Conservation (phyloP, 64 coral and sea anemone species). For the Porites lutea region DNA sequence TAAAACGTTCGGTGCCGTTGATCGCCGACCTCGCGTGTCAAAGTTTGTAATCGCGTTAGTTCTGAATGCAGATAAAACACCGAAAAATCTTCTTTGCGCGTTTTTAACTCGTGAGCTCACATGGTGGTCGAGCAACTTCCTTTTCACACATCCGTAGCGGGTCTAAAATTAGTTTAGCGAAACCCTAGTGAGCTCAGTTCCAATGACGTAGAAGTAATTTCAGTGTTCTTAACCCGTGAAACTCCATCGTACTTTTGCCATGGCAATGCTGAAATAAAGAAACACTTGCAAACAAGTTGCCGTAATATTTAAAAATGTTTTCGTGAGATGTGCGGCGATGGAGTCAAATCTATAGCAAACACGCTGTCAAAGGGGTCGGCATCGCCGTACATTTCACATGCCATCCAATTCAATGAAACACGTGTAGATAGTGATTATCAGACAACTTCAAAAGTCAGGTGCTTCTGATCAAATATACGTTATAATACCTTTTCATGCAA, state of each 20-base stretch:
- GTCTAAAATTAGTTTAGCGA: not conserved
- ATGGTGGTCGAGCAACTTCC: not conserved
- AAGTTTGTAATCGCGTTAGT: not conserved
- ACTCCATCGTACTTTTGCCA: constrained; percentile 7
- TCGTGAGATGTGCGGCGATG: not conserved
- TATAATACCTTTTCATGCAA: not conserved
- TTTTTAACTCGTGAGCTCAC: not conserved
- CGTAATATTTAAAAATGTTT: not conserved
- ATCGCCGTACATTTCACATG: constrained; percentile 22
- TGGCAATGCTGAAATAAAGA: constrained; percentile 3
- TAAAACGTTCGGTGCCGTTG: not conserved
- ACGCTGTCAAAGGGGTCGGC: constrained; percentile 33
- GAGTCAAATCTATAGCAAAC: constrained; percentile 45
- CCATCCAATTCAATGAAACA: constrained; percentile 44
- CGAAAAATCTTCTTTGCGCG: not conserved
- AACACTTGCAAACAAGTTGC: not conserved
- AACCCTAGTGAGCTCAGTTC: constrained; percentile 4
- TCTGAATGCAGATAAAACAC: not conserved
- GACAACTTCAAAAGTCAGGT: constrained; percentile 27
- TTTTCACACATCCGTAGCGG: not conserved
- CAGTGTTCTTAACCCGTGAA: not conserved
- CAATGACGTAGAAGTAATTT: constrained; percentile 3
- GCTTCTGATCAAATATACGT: constrained; percentile 40
- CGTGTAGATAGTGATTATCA: constrained; percentile 34
- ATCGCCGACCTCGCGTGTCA: not conserved